phyloP scores from a whole-genome alignment of 2,888 invertebrate genomes.

The Flabesymbios commensalis region DNA sequence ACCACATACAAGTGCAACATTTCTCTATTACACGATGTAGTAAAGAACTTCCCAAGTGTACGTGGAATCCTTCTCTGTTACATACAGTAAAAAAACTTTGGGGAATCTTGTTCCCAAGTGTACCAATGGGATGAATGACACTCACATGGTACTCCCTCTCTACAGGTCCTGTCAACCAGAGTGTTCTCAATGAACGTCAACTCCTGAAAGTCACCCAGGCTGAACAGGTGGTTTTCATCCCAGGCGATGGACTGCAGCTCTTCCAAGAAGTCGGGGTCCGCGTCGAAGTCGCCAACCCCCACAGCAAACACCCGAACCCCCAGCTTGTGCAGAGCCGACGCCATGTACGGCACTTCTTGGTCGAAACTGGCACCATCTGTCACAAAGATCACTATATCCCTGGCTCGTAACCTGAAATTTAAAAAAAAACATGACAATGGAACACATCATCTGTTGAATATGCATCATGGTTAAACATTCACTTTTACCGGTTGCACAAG shows the following conservation, averaged over 20 bases:
- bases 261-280: conserved; percentile 34
- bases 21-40: no score
- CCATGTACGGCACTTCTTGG: conserved; percentile 7
- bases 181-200: conserved; percentile 37
- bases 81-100: no score
- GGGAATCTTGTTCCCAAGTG: no score
- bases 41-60: no score
- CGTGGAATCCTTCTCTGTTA: no score
- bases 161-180: conserved; percentile 31
- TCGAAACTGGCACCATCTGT: conserved; percentile 29
- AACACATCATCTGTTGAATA: no score
- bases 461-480: no score
- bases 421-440: no score
- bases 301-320: conserved; percentile 44
- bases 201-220: conserved; percentile 45
- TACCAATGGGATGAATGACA: no score
- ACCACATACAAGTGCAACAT: no score
- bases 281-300: conserved; percentile 40
- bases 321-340: conserved; percentile 42
- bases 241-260: conserved; percentile 40
- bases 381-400: conserved; percentile 32
- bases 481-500: conserved; percentile 16
- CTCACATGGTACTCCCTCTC: conserved; percentile 31
- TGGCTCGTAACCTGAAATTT: conserved; percentile 26
- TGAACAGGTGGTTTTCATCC: conserved; percentile 48